phyloP scores from a whole-genome alignment of 2,888 invertebrate genomes.

The Trachelus troglodyta region DNA sequence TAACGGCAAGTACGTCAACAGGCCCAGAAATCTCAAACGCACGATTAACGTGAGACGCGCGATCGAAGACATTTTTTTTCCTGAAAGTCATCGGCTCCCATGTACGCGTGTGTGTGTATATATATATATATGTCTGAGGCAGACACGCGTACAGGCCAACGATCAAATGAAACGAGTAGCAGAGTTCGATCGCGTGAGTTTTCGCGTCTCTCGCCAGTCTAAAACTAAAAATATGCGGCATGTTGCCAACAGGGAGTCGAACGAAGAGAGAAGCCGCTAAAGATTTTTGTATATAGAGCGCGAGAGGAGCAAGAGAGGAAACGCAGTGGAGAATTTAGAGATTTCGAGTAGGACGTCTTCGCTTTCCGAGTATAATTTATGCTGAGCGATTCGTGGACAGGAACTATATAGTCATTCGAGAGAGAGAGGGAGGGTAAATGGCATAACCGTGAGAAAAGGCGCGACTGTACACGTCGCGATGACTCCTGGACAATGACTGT shows the following conservation, averaged over 20 bases:
- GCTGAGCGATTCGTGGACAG: slow-evolving; percentile 45
- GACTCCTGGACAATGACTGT: not conserved
- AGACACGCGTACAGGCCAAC: not conserved
- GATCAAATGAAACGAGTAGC: not conserved
- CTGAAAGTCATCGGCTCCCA: not conserved
- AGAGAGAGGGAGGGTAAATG: not conserved
- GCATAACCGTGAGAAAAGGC: not conserved
- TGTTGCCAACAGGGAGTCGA: not conserved
- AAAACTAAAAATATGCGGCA: not conserved
- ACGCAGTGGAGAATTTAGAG: not conserved
- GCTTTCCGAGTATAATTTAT: slow-evolving; percentile 43
- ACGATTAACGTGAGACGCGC: not conserved
- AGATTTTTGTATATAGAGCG: not conserved
- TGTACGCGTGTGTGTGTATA: too few species aligned
- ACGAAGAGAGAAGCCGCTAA: not conserved
- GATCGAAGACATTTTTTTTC: too few species aligned
- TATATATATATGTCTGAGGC: not conserved
- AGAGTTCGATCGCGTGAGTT: not conserved
- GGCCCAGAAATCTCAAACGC: not conserved
- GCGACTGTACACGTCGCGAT: not conserved
- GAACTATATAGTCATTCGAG: not conserved
- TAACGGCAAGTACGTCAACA: not conserved
- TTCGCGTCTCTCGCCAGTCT: not conserved
- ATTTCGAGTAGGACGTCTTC: not conserved
- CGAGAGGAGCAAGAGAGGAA: not conserved